These are phyloP conservation scores for Macrostomum lignano DNA, from an alignment of 1,140 invertebrate species.

Conservation along the genomic window DNA sequence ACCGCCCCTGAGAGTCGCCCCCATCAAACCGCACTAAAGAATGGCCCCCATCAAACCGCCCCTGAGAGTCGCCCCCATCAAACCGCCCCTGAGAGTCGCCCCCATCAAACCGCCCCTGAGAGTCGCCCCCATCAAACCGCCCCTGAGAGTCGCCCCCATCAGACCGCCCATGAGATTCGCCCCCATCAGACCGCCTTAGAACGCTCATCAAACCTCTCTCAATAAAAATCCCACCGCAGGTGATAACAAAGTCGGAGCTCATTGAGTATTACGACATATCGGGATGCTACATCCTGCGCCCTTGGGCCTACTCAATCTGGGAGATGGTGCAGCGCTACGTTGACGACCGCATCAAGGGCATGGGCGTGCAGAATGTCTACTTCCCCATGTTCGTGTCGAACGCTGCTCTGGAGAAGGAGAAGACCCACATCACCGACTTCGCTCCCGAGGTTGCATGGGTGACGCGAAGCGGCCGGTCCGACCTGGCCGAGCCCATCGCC, in stretches of 20 bases:
- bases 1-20: too few relatives aligned
- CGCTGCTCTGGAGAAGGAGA: conserved; percentile 65
- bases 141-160: too few relatives aligned
- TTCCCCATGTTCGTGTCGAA: conserved; percentile 92
- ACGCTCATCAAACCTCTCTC: too few relatives aligned
- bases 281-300: conserved; percentile 84
- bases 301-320: conserved; percentile 90
- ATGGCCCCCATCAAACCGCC: too few relatives aligned
- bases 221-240: too few relatives aligned
- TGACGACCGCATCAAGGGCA: conserved; percentile 54
- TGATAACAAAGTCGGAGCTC: conserved; percentile 85
- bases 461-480: conserved; percentile 67
- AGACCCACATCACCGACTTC: conserved; percentile 84
- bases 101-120: too few relatives aligned
- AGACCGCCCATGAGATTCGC: too few relatives aligned
- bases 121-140: too few relatives aligned
- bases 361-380: conserved; percentile 83
- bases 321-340: conserved; percentile 63
- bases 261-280: conserved; percentile 98
- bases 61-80: too few relatives aligned
- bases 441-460: conserved; percentile 97
- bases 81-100: too few relatives aligned
- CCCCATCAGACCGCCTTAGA: too few relatives aligned
- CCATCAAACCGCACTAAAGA: too few relatives aligned
- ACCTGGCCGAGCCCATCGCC: conserved; percentile 85